Conservation (phyloP, 2,888 invertebrate species). For the Acleris holmiana region DNA sequence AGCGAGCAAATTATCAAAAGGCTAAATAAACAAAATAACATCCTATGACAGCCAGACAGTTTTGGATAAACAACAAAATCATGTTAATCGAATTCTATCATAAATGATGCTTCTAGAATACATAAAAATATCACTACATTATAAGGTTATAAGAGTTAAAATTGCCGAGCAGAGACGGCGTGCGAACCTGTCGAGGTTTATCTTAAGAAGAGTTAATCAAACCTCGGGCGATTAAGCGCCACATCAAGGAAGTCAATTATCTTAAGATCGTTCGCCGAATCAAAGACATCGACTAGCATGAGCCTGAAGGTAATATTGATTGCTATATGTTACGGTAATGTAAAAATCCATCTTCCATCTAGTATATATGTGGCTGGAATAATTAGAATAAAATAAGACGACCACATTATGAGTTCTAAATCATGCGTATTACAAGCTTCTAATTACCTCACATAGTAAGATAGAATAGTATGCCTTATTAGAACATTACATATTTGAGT, state of each 20-base stretch:
- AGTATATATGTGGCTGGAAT: no score
- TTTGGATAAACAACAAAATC: conserved; percentile 4
- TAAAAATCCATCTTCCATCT: no score
- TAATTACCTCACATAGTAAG: no score
- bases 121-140: neutral
- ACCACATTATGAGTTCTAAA: no score
- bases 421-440: no score
- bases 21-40: conserved; percentile 5
- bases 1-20: conserved; percentile 15
- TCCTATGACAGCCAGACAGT: neutral
- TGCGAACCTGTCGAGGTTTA: conserved; percentile 18
- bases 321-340: no score
- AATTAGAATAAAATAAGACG: no score
- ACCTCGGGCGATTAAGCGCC: conserved; percentile 32
- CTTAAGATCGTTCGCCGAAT: conserved; percentile 30
- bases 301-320: neutral
- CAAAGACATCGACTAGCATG: conserved; percentile 10
- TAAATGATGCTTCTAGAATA: neutral
- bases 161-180: neutral
- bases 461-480: no score
- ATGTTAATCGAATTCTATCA: conserved; percentile 1
- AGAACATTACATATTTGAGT: no score
- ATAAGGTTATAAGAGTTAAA: neutral
- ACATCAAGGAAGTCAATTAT: conserved; percentile 34
- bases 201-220: conserved; percentile 36